Base-by-base conservation (phyloP, 2,113 vertebrate genomes). In the Nesogale talazaci region DNA sequence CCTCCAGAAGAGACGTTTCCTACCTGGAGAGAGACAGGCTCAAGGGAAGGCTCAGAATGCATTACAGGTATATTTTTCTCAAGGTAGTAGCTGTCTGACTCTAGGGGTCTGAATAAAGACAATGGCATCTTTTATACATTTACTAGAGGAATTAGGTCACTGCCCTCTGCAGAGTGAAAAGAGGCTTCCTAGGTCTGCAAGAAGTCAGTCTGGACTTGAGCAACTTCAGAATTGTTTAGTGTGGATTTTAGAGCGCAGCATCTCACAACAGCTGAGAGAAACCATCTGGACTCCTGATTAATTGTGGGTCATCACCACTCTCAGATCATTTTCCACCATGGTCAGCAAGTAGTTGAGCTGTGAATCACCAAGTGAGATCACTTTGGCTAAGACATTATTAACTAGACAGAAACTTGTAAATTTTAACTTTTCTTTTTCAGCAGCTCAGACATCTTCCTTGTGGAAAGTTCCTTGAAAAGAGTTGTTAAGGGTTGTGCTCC, bases 201-300 rank as follows among this genome's bases (percentile, higher is more conserved):
- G 94, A 99, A 99, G 95, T 99, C 98, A 0, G 99, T 98, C 97
- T 99, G 99, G 67, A 99, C 99, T 1, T 99, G 98, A 1, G 99
- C 99, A 93, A 99, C 99, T 96, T 15, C 99, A 98, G 94, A 98
- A 99, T 93, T 99, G 99, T 96, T 99, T 99, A 61, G 97, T 97
- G 86, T 99, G 99, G 0, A 99, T 99, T 86, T 94, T 98, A 0
- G 99, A 99, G 85, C 99, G 99, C 98, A 99, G 99, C 99, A 99
- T 99, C 98, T 99, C 99, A 0, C 99, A 99, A 99, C 99, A 99
- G 98, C 99, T 99, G 98, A 99, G 98, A 12, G 99, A 99, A 88
- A 99, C 98, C 99, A 99, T 99, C 98, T 99, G 99, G 52, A 98
- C 98, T 59, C 99, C 99, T 96, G 99, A 98, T 94, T 99, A 99